phyloP scores from a whole-genome alignment of 1,140 invertebrate genomes.

The Ridgeia piscesae region DNA sequence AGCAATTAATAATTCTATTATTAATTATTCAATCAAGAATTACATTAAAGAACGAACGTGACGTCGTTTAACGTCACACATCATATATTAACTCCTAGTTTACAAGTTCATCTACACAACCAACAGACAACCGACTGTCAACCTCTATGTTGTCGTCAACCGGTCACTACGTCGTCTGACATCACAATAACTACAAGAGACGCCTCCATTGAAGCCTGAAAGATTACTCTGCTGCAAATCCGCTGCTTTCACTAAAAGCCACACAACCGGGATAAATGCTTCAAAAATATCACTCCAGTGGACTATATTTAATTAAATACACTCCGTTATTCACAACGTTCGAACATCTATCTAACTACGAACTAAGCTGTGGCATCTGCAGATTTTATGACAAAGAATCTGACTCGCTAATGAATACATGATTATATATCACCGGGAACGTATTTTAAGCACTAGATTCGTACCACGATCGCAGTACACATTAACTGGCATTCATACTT shows the following conservation, averaged over 20 bases:
- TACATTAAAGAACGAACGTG: not conserved
- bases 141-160: not conserved
- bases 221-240: not conserved
- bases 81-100: not conserved
- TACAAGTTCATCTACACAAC: not conserved
- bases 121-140: not conserved
- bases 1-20: not conserved
- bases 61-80: not conserved
- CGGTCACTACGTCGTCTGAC: not conserved
- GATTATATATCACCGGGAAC: not conserved
- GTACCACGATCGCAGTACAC: not conserved
- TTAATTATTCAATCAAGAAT: not conserved
- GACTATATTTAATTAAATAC: not conserved
- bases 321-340: not conserved
- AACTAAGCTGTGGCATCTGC: not conserved
- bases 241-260: not conserved
- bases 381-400: not conserved
- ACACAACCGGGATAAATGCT: not conserved
- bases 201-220: not conserved
- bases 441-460: not conserved
- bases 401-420: not conserved
- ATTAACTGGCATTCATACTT: too few species aligned
- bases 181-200: slow-evolving; percentile 1
- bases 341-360: not conserved
- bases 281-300: not conserved